Base-by-base conservation (phyloP, 2,113 vertebrate genomes). In the Gallinago media region DNA sequence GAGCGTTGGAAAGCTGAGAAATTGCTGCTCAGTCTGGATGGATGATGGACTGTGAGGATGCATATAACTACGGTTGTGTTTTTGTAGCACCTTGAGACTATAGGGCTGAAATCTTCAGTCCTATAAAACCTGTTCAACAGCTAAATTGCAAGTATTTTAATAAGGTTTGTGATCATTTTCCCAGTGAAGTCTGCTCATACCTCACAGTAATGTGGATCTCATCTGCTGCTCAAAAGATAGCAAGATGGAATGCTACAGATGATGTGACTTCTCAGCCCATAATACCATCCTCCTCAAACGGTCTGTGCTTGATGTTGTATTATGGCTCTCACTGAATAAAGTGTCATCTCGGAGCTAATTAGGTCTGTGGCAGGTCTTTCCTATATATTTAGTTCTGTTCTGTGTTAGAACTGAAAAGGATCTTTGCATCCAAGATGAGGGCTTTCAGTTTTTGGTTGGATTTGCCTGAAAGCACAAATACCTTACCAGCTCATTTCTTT, bases 91-190 rank as follows among this genome's bases (percentile, higher is more conserved):
- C 0, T 2, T 15, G 40, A 42, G 18, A 27, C 22, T 31, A 0
- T 3, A 58, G 29, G 50, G 29, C n/a, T 50, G 81, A 62, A 67
- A 58, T 38, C 22, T 47, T 0, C 0, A 58, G 22, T 2, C 4
- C 3, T 2, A 3, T 14, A 26, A 79, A 62, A 32, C 20, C 26
- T 44, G 19, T 46, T 59, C 34, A 59, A 8, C 22, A 84, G 61
- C 32, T 80, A 36, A 67, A n/a, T 2, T 70, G 9, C 23, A 47
- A n/a, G 15, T 68, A 2, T 84, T 87, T 82, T 63, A n/a, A 4
- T 50, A 8, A 38, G 20, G 8, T 72, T 27, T 90, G 34, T 32
- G 38, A 44, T 58, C 1, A 3, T 63, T 58, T 44, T 56, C 22
- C 21, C 11, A 19, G 22, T 25, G 68, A 62, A 54, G 9, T n/a